A percentile compares a stretch with the other conserved stretches of the same genome.
Evolutionary conservation across 2,113 vertebrate species (phyloP).

Genomic region (Ptilonorhynchus violaceus): DNA sequence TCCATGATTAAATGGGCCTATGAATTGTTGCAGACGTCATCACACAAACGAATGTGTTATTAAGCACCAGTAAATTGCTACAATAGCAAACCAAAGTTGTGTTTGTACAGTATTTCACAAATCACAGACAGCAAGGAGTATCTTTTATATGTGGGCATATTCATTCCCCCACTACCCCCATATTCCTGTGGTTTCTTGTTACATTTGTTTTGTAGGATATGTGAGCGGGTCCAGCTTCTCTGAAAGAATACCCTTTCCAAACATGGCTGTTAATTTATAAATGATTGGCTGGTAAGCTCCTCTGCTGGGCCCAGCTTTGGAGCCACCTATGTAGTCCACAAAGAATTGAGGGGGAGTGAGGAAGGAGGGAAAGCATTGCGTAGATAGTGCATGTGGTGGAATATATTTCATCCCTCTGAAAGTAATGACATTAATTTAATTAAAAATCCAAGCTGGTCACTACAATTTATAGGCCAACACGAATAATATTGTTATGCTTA

Average conservation of each 20-base stretch:
- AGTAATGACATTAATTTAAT: slow-evolving; percentile 47
- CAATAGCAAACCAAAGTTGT: background rate
- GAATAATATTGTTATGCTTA: slow-evolving; percentile 47
- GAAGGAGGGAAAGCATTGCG: background rate
- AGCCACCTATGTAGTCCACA: background rate
- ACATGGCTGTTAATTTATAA: background rate
- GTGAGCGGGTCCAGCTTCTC: background rate
- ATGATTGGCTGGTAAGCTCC: background rate
- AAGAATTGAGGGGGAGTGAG: background rate
- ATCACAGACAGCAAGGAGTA: background rate
- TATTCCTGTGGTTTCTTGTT: background rate
- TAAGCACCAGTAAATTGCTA: slow-evolving; percentile 3
- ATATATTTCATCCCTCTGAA: slow-evolving; percentile 38
- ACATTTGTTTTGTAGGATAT: background rate
- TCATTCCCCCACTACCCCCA: background rate
- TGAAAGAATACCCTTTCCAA: background rate
- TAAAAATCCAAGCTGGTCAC: background rate
- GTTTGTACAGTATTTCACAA: background rate
- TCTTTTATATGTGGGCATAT: background rate
- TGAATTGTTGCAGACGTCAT: background rate
- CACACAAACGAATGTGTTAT: background rate
- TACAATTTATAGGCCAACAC: slow-evolving; percentile 43
- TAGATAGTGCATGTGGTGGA: background rate
- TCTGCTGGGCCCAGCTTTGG: background rate
- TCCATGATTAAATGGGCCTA: slow-evolving; percentile 2